These are phyloP conservation scores for Crotalus helleri DNA, from an alignment of 2,113 vertebrate species.

Conservation along the genomic window DNA sequence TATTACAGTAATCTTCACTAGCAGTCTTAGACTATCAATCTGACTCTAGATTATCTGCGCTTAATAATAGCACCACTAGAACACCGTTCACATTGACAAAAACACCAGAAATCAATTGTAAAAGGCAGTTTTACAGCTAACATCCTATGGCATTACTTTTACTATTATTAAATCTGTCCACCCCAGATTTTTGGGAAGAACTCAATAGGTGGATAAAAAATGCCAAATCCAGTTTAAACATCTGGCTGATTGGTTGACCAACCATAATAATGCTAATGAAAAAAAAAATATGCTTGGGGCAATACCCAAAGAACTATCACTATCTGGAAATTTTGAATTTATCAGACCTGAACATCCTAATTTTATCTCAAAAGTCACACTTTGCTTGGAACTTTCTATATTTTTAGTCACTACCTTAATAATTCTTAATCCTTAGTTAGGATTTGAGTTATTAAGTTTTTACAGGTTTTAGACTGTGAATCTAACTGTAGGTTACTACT, in stretches of 20 bases:
- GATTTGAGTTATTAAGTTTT: neutral
- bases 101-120: neutral
- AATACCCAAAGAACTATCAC: no score
- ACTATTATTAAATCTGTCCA: neutral
- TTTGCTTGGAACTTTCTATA: neutral
- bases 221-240: neutral
- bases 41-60: neutral
- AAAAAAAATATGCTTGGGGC: neutral
- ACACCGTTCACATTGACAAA: neutral
- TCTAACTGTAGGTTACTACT: neutral
- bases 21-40: no score
- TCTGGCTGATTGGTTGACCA: neutral
- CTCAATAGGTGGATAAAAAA: neutral
- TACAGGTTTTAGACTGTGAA: neutral
- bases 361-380: neutral
- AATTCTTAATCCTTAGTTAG: neutral
- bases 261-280: neutral
- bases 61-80: neutral
- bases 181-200: neutral
- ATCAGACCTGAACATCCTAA: neutral
- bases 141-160: neutral
- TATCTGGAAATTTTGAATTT: neutral
- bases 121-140: neutral
- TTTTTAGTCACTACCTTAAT: neutral
- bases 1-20: neutral